Base-by-base conservation (phyloP, 2,797 vertebrate genomes). In the Muscicapa striata region DNA sequence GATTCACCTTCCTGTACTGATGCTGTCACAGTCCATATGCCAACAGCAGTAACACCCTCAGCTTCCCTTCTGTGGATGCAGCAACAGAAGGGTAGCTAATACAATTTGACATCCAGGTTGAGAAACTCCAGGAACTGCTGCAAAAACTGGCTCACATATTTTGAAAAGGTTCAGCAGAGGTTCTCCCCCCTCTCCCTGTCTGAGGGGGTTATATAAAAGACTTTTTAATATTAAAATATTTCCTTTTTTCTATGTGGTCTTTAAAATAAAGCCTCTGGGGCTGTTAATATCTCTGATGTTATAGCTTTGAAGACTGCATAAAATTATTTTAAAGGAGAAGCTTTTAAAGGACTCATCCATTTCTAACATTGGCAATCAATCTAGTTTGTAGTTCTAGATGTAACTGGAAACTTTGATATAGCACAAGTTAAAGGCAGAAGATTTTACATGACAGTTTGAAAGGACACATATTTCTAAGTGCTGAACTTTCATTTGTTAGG, bases 171-270 rank as follows among this genome's bases (percentile, higher is more conserved):
- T 93, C 83, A 87, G 40, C 57, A 84, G 84, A 86, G 63, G 30
- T 84, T 93, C 66, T 83, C 29, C 58, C 45, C 46, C 23, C 2
- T 1, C 26, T 67, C 15, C 32, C 22, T 73, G 32, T 70, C 55
- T 81, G 45, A 36, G 5, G 1, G 43, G 3, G 63, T 94, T 94
- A 93, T 94, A 78, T 92, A 84, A 95, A 95, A 92, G 73, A 57
- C 80, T 93, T 94, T 32, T 95, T 95, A 92, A 90, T 96, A 94
- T 94, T 97, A 93, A 93, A 96, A 93, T 91, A 93, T 96, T 95
- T 94, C 80, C 51, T 94, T 94, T 97, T 94, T 96, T 91, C 89
- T 92, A 76, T 82, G 76, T 69, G 57, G 82, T 86, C 87, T 95
- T 96, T 91, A 94, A 95, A 95, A 94, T 84, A 84, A 97, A 95